These are phyloP conservation scores for Anguilla anguilla DNA, from an alignment of 2,797 vertebrate genomes.

Conservation along the genomic window DNA sequence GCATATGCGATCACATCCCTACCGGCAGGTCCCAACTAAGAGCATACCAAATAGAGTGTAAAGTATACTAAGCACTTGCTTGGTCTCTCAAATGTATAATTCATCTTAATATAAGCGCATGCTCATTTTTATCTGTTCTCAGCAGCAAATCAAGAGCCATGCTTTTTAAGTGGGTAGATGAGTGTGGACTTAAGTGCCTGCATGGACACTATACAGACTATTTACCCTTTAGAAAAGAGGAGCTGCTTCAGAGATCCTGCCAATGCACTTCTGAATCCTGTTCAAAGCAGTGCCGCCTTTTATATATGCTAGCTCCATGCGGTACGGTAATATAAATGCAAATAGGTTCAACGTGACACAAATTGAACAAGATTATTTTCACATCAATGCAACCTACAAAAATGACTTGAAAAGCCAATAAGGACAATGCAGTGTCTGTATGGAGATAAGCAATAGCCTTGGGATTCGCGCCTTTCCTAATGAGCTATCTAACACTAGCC, in stretches of 20 bases:
- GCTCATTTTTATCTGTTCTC: not conserved
- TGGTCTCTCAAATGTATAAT: not conserved
- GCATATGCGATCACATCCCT: too few species aligned
- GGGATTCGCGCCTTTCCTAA: not conserved
- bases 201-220: not conserved
- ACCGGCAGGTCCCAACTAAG: not conserved
- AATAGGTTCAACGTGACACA: not conserved
- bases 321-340: not conserved
- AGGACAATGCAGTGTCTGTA: not conserved
- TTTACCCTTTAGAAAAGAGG: not conserved
- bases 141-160: not conserved
- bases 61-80: not conserved
- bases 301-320: not conserved
- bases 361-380: constrained; percentile 11
- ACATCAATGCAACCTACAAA: not conserved
- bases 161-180: not conserved
- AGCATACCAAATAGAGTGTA: not conserved
- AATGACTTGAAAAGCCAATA: not conserved
- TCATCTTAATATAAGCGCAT: not conserved
- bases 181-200: not conserved
- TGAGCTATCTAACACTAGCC: not conserved
- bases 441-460: not conserved
- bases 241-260: not conserved
- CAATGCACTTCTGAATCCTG: not conserved
- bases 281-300: not conserved